Base-by-base conservation (phyloP, 1,140 invertebrate species). In the Lepidurus apus region DNA sequence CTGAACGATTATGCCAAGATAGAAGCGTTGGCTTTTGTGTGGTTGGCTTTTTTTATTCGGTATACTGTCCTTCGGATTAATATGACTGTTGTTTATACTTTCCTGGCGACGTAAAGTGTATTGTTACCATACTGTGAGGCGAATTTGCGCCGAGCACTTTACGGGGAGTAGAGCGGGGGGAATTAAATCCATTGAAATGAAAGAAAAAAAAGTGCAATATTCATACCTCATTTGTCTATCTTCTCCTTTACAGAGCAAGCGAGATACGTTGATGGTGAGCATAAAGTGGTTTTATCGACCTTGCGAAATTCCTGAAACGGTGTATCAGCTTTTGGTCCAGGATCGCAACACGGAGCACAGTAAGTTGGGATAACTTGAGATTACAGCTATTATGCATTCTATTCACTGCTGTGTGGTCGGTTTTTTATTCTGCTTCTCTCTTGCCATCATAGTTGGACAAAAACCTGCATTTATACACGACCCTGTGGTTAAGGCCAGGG, bases 241-340 rank as follows among this genome's bases (percentile, higher is more conserved):
- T 1, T 79, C 1, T 77, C 47, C 44, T 77, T 45, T 65, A 43
- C 84, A 88, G 87, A 88, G 87, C 78, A 88, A 88, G 81, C 81
- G 85, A 73, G 87, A 87, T 80, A 86, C 84, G 17, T 81, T 88
- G 79, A 86, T 87, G 83, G 86, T 87, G 34, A 85, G 85, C 75
- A 86, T 88, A 47, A 87, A 87, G 81, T 88, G 87, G 87, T 80
- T 79, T 77, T 87, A 87, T 81, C 82, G 86, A 73, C 83, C 84
- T 9, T 86, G 84, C 47, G 86, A 87, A 83, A 85, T 88, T 53
- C 87, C 87, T 17, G 85, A 87, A 82, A 87, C 86, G 47, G 87
- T 88, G 8, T 88, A 88, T 81, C 86, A 87, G 80, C 83, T 87
- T 34, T 82, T 88, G 53, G 85, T 88, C 53, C 87, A 88, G 81